phyloP scores from a whole-genome alignment of 2,797 vertebrate genomes.

The Cyclura pinguis region DNA sequence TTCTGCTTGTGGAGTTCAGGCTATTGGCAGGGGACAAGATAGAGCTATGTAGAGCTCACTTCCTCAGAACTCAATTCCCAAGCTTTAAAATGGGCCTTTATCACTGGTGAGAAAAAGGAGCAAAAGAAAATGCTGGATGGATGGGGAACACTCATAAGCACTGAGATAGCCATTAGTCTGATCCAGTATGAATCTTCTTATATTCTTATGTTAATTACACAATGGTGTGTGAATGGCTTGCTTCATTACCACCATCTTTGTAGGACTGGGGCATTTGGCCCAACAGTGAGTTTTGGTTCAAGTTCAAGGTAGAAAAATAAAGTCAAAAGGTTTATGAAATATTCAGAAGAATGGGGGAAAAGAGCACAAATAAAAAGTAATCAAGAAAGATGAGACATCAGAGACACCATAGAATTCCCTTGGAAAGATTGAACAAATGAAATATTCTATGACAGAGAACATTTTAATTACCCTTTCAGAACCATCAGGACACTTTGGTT shows the following conservation, averaged over 20 bases:
- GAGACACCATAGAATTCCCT: not conserved
- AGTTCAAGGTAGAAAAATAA: not conserved
- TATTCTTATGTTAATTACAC: not conserved
- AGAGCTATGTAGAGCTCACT: too few relatives aligned
- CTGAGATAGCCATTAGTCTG: not conserved
- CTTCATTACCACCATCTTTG: not conserved
- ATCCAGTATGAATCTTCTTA: not conserved
- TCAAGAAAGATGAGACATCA: not conserved
- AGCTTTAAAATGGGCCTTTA: too few relatives aligned
- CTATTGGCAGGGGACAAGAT: too few relatives aligned
- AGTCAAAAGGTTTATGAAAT: not conserved
- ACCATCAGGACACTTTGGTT: conserved; percentile 50
- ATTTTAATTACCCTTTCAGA: conserved; percentile 55
- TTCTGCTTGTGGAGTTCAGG: too few relatives aligned
- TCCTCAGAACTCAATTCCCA: too few relatives aligned
- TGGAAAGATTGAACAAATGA: conserved; percentile 41
- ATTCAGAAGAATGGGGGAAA: not conserved
- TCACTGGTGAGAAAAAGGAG: too few relatives aligned
- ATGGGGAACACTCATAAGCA: too few relatives aligned
- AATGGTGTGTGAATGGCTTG: not conserved
- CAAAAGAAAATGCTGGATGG: too few relatives aligned
- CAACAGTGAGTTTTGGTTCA: too few relatives aligned
- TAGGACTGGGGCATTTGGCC: not conserved
- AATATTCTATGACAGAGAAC: conserved; percentile 27
- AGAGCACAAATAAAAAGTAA: not conserved